These are phyloP conservation scores for Lithophane leautieri DNA, from an alignment of 2,888 invertebrate species.

Conservation along the genomic window DNA sequence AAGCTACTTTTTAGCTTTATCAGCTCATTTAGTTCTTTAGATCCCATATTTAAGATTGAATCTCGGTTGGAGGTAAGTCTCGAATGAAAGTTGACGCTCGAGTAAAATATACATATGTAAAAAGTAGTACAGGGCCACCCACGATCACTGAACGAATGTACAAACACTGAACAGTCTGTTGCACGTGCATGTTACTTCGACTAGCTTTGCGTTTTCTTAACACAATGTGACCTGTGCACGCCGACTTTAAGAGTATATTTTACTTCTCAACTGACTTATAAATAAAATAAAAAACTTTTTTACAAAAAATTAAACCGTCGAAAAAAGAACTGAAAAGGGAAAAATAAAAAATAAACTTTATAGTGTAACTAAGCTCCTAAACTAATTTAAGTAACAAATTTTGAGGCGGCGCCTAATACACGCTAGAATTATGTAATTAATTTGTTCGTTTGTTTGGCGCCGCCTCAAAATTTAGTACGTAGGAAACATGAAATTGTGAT, in stretches of 20 bases:
- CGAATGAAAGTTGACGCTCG: conserved; percentile 82
- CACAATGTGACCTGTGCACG: conserved; percentile 64
- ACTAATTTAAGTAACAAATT: no score
- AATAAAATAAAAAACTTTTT: not conserved
- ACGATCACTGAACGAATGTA: conserved; percentile 76
- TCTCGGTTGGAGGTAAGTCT: conserved; percentile 74
- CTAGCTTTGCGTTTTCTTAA: conserved; percentile 67
- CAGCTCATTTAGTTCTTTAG: conserved; percentile 73
- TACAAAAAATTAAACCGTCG: no score
- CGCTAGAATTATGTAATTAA: no score
- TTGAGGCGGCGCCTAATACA: no score
- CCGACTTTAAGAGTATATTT: conserved; percentile 47
- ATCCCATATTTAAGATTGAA: conserved; percentile 77
- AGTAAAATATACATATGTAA: conserved; percentile 83
- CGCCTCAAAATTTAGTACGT: no score
- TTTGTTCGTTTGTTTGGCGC: no score
- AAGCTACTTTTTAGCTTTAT: conserved; percentile 75
- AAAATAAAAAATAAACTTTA: no score
- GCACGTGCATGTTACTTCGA: conserved; percentile 68
- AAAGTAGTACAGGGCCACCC: conserved; percentile 86
- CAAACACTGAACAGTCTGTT: conserved; percentile 69
- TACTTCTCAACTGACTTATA: conserved; percentile 25
- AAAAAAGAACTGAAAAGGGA: no score
- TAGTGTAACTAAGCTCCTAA: no score
- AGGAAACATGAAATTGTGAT: no score